Base-by-base conservation (phyloP, 2,797 vertebrate genomes). In the Pelochelys cantorii region DNA sequence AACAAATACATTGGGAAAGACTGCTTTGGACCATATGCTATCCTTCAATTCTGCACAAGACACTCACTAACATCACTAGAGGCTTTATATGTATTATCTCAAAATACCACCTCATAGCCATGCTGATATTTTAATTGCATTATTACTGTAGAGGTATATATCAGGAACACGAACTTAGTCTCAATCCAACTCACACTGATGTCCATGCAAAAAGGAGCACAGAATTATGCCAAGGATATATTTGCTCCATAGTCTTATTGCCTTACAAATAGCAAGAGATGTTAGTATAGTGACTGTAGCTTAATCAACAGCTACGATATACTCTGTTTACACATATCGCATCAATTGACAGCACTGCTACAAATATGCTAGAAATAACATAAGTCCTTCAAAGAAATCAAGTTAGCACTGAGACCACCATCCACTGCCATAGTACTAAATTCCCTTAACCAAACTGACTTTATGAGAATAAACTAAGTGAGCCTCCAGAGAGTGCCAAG, bases 381-480 rank as follows among this genome's bases (percentile, higher is more conserved):
- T 2, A 11, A 83, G 85, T 79, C 59, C 78, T 93, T 74, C 88
- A 90, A 83, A 84, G 55, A 48, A 94, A 75, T 90, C 93, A 86
- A 95, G 88, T 96, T 48, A 95, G 74, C 83, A 12, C 1, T 18
- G 93, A 92, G 54, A 84, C 53, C 84, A 59, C 55, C 79, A 93
- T 62, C 92, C 88, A 84, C 85, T 85, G 1, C 85, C 92, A 60
- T 5, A 11, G 79, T 34, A 89, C 79, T 83, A 91, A 97, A 93
- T 94, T 94, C 84, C 84, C 93, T 90, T 93, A 94, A 81, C 86
- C 71, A 95, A 97, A 94, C 84, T 22, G 85, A 85, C 91, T 92
- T 95, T 93, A 79, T 83, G 91, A 96, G 96, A 94, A 94, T 60
- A 97, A 97, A 97, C 94, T 84, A 92, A 95, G 86, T 4, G 7